Evolutionary conservation across 2,888 invertebrate genomes (phyloP).

Genomic region (Leptodirus hochenwartii): DNA sequence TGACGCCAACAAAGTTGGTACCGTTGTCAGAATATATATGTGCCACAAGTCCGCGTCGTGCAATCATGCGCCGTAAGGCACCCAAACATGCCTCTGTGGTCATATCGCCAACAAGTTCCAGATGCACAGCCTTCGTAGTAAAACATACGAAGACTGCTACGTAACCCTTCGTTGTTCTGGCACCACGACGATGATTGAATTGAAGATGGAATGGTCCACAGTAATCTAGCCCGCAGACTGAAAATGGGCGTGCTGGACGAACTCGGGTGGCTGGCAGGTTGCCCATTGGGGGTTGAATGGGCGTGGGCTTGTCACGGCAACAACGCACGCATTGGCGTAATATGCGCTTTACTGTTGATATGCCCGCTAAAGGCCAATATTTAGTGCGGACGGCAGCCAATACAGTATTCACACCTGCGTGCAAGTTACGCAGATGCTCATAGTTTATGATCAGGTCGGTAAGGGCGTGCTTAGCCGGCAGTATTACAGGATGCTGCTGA

Average conservation of each 20-base stretch:
- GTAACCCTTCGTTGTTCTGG: slow-evolving; percentile 11
- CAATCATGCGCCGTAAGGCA: slow-evolving; percentile 1
- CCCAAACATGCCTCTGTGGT: slow-evolving; percentile 6
- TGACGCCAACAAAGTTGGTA: slow-evolving; percentile 6
- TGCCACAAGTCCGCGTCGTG: background rate
- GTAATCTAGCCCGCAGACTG: no score
- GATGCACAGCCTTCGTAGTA: slow-evolving; percentile 9
- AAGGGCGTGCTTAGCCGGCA: slow-evolving; percentile 14
- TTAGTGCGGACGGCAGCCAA: slow-evolving; percentile 10
- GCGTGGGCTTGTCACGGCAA: no score
- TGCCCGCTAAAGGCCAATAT: no score
- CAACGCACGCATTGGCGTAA: no score
- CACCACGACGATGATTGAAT: slow-evolving; percentile 10
- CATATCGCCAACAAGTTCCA: slow-evolving; percentile 6
- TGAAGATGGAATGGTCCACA: slow-evolving; percentile 12
- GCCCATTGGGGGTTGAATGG: no score
- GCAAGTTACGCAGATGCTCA: slow-evolving; percentile 12
- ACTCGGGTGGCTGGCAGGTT: no score
- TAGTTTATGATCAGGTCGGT: slow-evolving; percentile 15
- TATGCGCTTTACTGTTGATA: no score
- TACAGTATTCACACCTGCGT: slow-evolving; percentile 15
- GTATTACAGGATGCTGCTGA: slow-evolving; percentile 15
- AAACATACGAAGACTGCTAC: slow-evolving; percentile 13
- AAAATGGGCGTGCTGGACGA: no score
- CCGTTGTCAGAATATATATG: slow-evolving; percentile 6